These are phyloP conservation scores for Gavia stellata DNA, from an alignment of 2,113 vertebrate species.

Conservation along the genomic window DNA sequence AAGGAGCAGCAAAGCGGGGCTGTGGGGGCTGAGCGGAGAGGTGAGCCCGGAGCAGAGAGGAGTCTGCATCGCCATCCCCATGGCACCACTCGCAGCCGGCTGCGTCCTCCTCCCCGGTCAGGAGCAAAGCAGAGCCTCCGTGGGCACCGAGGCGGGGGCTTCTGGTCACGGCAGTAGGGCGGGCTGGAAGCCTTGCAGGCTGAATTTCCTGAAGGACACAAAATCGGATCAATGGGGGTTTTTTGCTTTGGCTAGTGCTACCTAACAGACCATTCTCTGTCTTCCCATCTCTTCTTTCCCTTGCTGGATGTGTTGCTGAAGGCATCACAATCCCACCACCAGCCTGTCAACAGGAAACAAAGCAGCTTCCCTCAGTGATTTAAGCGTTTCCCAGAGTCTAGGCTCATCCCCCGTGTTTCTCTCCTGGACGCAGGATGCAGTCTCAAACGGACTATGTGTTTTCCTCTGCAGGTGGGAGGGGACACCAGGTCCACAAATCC, in stretches of 20 bases:
- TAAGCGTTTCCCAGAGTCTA: fast-evolving
- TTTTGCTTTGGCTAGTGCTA: not conserved
- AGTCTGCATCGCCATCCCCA: not conserved
- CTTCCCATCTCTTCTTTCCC: not conserved
- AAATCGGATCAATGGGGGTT: fast-evolving
- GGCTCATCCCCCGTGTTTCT: not conserved
- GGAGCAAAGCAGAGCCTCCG: not conserved
- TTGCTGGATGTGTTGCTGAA: not conserved
- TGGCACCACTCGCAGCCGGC: not conserved
- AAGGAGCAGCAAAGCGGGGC: slow-evolving; percentile 33
- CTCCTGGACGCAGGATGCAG: fast-evolving
- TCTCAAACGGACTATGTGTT: not conserved
- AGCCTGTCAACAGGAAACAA: not conserved
- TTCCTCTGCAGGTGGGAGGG: slow-evolving; percentile 69
- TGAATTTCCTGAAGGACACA: not conserved
- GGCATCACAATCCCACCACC: not conserved
- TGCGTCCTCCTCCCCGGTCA: not conserved
- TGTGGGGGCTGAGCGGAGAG: slow-evolving; percentile 62
- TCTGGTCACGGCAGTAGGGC: not conserved
- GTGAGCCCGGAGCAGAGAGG: slow-evolving; percentile 48
- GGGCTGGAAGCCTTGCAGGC: not conserved
- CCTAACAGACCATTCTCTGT: not conserved
- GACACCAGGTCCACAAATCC: slow-evolving; percentile 85
- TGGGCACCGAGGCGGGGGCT: fast-evolving
- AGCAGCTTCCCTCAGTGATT: not conserved